These are phyloP conservation scores for Craterocephalus amniculus DNA, from an alignment of 2,797 vertebrate species.

Conservation along the genomic window DNA sequence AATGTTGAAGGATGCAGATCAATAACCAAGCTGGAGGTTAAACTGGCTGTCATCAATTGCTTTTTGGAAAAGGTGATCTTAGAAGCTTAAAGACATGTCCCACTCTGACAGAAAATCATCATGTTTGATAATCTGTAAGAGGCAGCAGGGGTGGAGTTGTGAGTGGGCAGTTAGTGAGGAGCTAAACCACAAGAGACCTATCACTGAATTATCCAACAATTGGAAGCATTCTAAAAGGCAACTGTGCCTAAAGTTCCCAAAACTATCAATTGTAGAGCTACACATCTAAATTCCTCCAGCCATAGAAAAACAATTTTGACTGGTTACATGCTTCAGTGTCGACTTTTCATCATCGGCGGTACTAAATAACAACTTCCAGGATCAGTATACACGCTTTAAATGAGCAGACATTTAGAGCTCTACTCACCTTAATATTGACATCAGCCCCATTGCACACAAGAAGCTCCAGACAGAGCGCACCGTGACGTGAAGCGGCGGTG, in stretches of 20 bases:
- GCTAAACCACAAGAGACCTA: neutral
- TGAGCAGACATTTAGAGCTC: neutral
- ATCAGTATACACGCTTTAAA: neutral
- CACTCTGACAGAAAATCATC: neutral
- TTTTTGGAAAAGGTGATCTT: neutral
- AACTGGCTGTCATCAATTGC: neutral
- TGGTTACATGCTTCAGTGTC: neutral
- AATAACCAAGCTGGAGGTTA: neutral
- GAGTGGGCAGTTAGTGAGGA: neutral
- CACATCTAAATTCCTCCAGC: no score
- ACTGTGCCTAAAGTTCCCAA: neutral
- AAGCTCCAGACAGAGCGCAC: constrained; percentile 95
- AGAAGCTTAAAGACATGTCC: neutral
- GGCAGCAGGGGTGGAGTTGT: neutral
- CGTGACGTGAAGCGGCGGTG: constrained; percentile 94
- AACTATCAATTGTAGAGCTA: no score
- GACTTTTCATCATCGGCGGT: neutral
- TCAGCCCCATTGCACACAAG: constrained; percentile 94
- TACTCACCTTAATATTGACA: constrained; percentile 93
- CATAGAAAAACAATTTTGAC: no score
- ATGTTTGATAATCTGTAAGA: neutral
- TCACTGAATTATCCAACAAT: no score
- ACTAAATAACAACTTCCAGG: neutral
- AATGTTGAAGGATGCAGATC: neutral
- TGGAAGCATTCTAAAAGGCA: neutral